Evolutionary conservation across 2,113 vertebrate genomes (phyloP).

Genomic region (Centropus bengalensis): DNA sequence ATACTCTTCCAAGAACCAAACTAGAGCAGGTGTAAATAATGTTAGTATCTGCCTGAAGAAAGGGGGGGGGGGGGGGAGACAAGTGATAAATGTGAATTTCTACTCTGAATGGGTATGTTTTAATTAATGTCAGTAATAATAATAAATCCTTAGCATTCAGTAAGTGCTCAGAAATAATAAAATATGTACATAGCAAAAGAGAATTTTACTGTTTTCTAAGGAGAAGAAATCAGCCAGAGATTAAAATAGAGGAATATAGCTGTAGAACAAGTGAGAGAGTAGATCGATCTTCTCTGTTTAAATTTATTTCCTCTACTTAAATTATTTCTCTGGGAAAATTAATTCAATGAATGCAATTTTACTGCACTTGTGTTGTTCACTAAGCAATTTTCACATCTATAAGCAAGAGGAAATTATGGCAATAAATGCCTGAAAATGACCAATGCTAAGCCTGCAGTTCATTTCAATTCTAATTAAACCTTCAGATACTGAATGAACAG

Average conservation of each 20-base stretch:
- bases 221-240: neutral
- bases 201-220: neutral
- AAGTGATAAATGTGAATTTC: neutral
- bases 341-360: constrained; percentile 14
- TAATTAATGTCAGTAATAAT: neutral
- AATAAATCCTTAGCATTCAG: neutral
- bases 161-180: neutral
- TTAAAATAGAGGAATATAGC: neutral
- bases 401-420: neutral
- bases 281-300: neutral
- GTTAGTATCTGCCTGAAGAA: neutral
- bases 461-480: constrained; percentile 33
- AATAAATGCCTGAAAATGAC: constrained; percentile 23
- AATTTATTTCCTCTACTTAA: neutral
- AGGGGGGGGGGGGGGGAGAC: rapidly evolving
- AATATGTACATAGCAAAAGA: neutral
- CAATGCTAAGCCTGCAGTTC: constrained; percentile 6
- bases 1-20: neutral
- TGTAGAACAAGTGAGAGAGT: neutral
- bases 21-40: neutral
- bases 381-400: constrained; percentile 11
- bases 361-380: neutral
- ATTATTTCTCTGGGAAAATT: neutral
- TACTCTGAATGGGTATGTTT: neutral
- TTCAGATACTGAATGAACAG: neutral